A percentile compares a stretch with the other conserved stretches of the same genome.
Conservation (phyloP, 1,140 invertebrate species). For the Trichomalopsis sarcophagae region DNA sequence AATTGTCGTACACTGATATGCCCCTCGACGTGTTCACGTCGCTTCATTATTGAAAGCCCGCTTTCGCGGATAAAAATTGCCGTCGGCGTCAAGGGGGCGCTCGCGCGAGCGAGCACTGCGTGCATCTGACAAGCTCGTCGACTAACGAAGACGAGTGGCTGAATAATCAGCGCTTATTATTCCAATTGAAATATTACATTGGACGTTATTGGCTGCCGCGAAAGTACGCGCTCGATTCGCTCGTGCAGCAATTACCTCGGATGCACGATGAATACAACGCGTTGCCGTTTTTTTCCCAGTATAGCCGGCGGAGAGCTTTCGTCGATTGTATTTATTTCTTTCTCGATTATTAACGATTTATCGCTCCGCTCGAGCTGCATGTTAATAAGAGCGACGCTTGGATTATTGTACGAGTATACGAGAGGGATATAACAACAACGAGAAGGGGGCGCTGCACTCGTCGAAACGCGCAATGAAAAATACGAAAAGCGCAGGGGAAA, state of each 20-base stretch:
- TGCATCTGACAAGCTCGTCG: constrained; percentile 21
- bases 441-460: not conserved
- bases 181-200: constrained; percentile 51
- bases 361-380: not conserved
- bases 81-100: not conserved
- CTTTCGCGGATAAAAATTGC: constrained; percentile 32
- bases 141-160: constrained; percentile 40
- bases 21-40: not conserved
- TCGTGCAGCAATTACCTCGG: constrained; percentile 10
- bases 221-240: constrained; percentile 30
- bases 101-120: not conserved
- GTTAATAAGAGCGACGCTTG: not conserved
- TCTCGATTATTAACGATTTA: constrained; percentile 38
- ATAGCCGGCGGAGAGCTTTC: not conserved
- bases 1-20: not conserved
- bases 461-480: not conserved
- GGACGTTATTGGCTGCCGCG: constrained; percentile 29
- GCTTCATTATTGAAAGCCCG: not conserved
- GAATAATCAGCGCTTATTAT: constrained; percentile 48
- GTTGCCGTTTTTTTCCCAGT: not conserved
- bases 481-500: not conserved
- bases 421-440: not conserved
- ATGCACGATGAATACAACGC: constrained; percentile 21
- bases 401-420: not conserved
- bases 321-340: constrained; percentile 27